Percentiles rank a stretch among this genome's conserved stretches.
phyloP scores from a whole-genome alignment of 2,797 vertebrate genomes.

The Rhinatrema bivittatum region DNA sequence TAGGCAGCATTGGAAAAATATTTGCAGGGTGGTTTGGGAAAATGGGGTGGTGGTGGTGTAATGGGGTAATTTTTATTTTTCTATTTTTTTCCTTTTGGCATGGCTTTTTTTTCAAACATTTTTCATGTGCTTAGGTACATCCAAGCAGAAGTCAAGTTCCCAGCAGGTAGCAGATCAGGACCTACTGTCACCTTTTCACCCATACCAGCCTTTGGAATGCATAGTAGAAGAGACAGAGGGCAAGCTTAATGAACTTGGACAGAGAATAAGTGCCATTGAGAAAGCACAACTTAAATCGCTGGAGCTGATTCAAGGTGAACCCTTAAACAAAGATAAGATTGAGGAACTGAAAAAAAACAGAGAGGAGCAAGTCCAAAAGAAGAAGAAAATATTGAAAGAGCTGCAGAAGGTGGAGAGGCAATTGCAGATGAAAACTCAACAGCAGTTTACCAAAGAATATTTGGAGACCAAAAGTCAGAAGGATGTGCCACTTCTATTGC shows the following conservation, averaged over 20 bases:
- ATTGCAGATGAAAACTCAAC: slow-evolving; percentile 98
- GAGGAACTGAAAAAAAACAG: slow-evolving; percentile 96
- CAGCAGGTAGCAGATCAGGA: slow-evolving; percentile 88
- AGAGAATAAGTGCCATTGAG: slow-evolving; percentile 96
- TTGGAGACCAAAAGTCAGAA: slow-evolving; percentile 96
- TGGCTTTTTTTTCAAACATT: slow-evolving; percentile 69
- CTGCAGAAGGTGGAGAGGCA: slow-evolving; percentile 98
- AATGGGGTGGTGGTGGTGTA: not conserved
- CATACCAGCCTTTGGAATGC: slow-evolving; percentile 97
- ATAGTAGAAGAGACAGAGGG: slow-evolving; percentile 99
- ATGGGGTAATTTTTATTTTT: not conserved
- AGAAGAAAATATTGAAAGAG: slow-evolving; percentile 99
- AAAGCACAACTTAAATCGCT: slow-evolving; percentile 93
- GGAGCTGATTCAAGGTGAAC: slow-evolving; percentile 96
- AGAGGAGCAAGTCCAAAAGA: slow-evolving; percentile 98
- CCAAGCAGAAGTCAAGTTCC: slow-evolving; percentile 91
- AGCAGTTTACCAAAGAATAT: slow-evolving; percentile 99
- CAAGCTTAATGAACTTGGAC: slow-evolving; percentile 97
- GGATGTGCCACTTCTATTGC: slow-evolving; percentile 65
- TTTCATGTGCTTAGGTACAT: slow-evolving; percentile 78
- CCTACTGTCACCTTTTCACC: slow-evolving; percentile 89
- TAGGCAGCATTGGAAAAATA: too few species aligned
- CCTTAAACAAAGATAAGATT: slow-evolving; percentile 97
- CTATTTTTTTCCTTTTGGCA: slow-evolving; percentile 32
- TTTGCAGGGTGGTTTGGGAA: slow-evolving; percentile 13